Base-by-base conservation (phyloP, 2,113 vertebrate genomes). In the Gyps fulvus region DNA sequence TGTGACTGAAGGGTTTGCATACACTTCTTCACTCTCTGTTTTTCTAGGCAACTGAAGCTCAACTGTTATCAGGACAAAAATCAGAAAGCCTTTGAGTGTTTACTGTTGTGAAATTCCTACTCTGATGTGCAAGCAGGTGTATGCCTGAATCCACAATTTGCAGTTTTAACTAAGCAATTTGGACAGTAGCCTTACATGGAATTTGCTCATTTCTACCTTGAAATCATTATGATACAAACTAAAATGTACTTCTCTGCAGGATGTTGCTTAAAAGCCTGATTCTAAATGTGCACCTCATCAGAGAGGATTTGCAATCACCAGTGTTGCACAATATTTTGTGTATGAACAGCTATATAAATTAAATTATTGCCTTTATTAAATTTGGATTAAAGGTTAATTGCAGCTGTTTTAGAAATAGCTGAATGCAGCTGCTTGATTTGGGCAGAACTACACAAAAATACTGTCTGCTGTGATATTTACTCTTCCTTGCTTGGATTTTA, bases 321-420 rank as follows among this genome's bases (percentile, higher is more conserved):
- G 19, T 91, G 55, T 90, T 92, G 59, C n/a, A 87, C 36, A 87
- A 71, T 85, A 93, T 95, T 97, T 94, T 91, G 43, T 6, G 5
- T 72, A 83, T 50, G 36, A 97, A 82, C 31, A 94, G 77, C 52
- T 76, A 93, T 69, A 95, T 67, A 94, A 74, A 94, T 82, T 84
- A 95, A 96, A 85, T 95, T 71, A 82, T 77, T 7, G 4, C 32
- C 12, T 93, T 84, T 86, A 96, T 96, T 94, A 97, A 95, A 84
- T 94, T 94, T 92, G 80, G 25, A 96, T 97, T 97, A 96, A 97
- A 95, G 81, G 70, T 87, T 96, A 95, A 95, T 97, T 93, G 89
- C 82, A 92, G 83, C 72, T 94, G 61, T 97, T 96, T 97, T 94
- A 95, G 83, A 92, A 86, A 92, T 17, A 52, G 45, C 57, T 92